A percentile compares a stretch with the other conserved stretches of the same genome.
Evolutionary conservation across 2,797 vertebrate genomes (phyloP).

Genomic region (Avahi laniger): DNA sequence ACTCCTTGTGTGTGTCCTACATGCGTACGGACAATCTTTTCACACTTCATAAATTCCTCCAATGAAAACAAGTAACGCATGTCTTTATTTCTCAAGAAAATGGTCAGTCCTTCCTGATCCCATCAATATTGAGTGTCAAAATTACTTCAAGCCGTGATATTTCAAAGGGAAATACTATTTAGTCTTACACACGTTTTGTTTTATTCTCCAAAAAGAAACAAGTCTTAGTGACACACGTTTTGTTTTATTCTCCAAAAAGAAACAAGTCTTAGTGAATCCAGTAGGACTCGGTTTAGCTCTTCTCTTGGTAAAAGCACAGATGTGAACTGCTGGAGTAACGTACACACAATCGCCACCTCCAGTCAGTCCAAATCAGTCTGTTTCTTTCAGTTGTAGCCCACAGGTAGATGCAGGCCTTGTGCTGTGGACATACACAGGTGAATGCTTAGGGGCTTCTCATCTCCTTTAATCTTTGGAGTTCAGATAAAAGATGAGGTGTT

Average conservation of each 20-base stretch:
- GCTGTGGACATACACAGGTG: constrained; percentile 48
- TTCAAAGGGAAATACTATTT: constrained; percentile 57
- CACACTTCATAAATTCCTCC: no score
- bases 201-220: constrained; percentile 70
- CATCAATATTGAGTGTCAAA: neutral
- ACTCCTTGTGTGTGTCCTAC: no score
- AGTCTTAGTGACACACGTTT: constrained; percentile 70
- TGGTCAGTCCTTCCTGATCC: neutral
- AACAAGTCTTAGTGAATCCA: constrained; percentile 75
- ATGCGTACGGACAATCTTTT: no score
- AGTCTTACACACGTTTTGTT: constrained; percentile 58
- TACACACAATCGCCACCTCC: constrained; percentile 64
- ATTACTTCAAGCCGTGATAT: constrained; percentile 47
- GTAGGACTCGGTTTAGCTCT: constrained; percentile 71
- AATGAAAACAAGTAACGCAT: no score
- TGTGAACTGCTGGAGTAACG: constrained; percentile 75
- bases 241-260: constrained; percentile 69
- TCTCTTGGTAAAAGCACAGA: constrained; percentile 71
- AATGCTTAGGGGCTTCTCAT: constrained; percentile 64
- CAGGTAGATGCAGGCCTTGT: constrained; percentile 72
- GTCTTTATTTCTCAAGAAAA: no score
- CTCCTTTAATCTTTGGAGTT: constrained; percentile 80
- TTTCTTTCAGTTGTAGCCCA: constrained; percentile 68
- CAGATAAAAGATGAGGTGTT: constrained; percentile 66
- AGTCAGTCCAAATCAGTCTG: constrained; percentile 55